Evolutionary conservation across 2,797 vertebrate genomes (phyloP).

Genomic region (Leucoraja ocellata): DNA sequence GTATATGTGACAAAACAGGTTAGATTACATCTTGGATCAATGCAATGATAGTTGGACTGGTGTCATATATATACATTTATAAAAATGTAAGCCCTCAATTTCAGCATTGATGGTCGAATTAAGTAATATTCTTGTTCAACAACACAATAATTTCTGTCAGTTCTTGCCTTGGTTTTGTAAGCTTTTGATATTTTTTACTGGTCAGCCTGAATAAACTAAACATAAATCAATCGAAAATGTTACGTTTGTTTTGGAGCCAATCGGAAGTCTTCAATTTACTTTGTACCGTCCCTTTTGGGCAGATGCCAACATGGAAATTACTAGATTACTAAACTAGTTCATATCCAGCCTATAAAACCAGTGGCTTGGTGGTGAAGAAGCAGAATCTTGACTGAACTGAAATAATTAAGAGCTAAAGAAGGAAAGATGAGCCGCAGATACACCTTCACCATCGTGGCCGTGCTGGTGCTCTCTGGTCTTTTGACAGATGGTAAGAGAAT

Average conservation of each 20-base stretch:
- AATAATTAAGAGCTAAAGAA: background rate
- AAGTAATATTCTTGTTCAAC: background rate
- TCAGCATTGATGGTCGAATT: background rate
- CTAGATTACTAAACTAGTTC: background rate
- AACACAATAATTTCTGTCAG: background rate
- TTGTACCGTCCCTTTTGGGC: background rate
- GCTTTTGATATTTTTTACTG: background rate
- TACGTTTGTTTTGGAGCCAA: background rate
- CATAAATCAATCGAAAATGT: background rate
- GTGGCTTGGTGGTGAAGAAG: background rate
- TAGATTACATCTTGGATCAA: too few species aligned
- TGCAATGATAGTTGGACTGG: background rate
- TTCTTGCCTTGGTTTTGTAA: background rate
- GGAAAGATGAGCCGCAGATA: background rate
- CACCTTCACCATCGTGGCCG: background rate
- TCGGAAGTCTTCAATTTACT: background rate
- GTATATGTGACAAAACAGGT: background rate
- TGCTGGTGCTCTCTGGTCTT: background rate
- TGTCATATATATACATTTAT: background rate
- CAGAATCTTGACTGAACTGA: background rate
- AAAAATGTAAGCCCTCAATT: background rate
- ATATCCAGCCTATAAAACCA: background rate
- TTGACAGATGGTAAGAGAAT: constrained; percentile 35
- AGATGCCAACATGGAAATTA: background rate
- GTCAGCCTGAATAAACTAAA: constrained; percentile 5